These are phyloP conservation scores for Seladonia tumulorum DNA, from an alignment of 2,888 invertebrate species.

Conservation along the genomic window DNA sequence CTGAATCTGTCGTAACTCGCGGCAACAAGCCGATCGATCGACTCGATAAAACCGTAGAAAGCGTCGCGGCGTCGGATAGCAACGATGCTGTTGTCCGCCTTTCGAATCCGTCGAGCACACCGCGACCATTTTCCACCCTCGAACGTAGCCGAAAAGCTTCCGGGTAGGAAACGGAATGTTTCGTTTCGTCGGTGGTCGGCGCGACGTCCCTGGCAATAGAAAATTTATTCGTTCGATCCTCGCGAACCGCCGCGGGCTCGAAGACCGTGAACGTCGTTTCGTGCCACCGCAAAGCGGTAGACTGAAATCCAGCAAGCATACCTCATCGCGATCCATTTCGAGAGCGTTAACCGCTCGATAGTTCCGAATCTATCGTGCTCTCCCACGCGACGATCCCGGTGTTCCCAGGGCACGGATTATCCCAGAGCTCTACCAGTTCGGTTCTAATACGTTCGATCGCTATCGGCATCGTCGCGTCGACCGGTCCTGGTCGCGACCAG, in stretches of 20 bases:
- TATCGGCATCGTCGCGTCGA: not conserved
- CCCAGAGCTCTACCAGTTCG: not conserved
- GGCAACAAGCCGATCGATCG: slow-evolving; percentile 43
- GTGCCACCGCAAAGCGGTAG: not conserved
- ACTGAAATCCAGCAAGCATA: not conserved
- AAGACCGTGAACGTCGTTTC: too few relatives aligned
- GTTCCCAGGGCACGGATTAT: not conserved
- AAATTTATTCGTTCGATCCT: too few relatives aligned
- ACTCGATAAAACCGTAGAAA: slow-evolving; percentile 58
- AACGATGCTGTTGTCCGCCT: slow-evolving; percentile 9
- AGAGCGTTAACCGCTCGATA: not conserved
- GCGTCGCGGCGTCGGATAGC: slow-evolving; percentile 15
- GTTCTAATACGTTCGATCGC: not conserved
- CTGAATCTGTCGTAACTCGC: slow-evolving; percentile 57
- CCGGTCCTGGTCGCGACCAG: not conserved
- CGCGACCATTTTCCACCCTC: not conserved
- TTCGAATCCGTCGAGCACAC: slow-evolving; percentile 30
- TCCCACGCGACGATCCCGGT: not conserved
- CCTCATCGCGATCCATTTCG: not conserved
- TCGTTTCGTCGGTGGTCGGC: too few relatives aligned
- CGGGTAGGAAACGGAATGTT: not conserved
- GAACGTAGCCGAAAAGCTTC: not conserved
- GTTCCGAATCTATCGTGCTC: not conserved
- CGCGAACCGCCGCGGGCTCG: too few relatives aligned
- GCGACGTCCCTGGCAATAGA: too few relatives aligned